These are phyloP conservation scores for Danio rerio DNA, from an alignment of 2,113 vertebrate genomes.

Conservation along the genomic window GRCz12tu NC_133182.1:69268501-69269000, in stretches of 20 bases:
- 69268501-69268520: too few species aligned
- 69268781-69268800: background rate
- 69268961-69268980: constrained; percentile 82
- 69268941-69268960: constrained; percentile 53
- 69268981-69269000: constrained; percentile 76
- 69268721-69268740: too few species aligned
- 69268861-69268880: background rate
- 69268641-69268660: too few species aligned
- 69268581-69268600: too few species aligned
- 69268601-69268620: too few species aligned
- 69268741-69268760: background rate
- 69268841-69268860: constrained; percentile 9
- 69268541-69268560: too few species aligned
- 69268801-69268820: background rate
- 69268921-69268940: background rate
- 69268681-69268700: background rate
- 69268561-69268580: too few species aligned
- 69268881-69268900: background rate
- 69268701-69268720: background rate
- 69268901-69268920: background rate
- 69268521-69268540: too few species aligned
- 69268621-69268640: too few species aligned
- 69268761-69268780: background rate
- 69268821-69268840: background rate
- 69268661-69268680: too few species aligned